These are phyloP conservation scores for Xiphorhynchus erythropygius DNA, from an alignment of 2,797 vertebrate species.

Conservation along the genomic window DNA sequence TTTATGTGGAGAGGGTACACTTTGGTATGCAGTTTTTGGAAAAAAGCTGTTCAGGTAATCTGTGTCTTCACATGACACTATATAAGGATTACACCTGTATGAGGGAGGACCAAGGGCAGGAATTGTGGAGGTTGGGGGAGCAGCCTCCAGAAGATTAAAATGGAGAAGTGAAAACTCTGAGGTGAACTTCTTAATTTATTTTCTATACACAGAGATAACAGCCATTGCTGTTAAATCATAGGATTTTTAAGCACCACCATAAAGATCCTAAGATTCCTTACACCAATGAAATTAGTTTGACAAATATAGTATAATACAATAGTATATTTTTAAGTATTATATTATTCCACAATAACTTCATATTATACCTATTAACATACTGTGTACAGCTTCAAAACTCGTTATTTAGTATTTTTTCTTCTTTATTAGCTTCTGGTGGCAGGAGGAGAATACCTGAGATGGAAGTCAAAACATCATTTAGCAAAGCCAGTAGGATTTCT, in stretches of 20 bases:
- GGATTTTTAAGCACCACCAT: neutral
- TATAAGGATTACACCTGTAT: neutral
- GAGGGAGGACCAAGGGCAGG: neutral
- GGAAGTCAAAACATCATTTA: constrained; percentile 87
- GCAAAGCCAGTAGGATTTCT: constrained; percentile 85
- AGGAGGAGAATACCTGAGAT: constrained; percentile 70
- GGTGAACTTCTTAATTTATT: neutral
- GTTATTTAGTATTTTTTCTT: neutral
- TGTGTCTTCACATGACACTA: neutral
- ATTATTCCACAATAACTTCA: neutral
- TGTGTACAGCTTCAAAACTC: neutral
- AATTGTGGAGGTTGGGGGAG: neutral
- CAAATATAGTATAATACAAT: neutral
- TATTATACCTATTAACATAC: neutral
- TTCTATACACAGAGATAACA: fast-evolving
- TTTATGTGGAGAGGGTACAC: neutral
- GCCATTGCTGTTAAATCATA: neutral
- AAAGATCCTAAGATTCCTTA: neutral
- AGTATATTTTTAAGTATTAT: neutral
- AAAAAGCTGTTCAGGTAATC: neutral
- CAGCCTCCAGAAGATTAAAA: neutral
- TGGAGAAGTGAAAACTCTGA: neutral
- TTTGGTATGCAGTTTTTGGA: neutral
- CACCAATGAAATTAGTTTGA: neutral
- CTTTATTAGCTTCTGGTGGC: constrained; percentile 33